Evolutionary conservation across 1,140 invertebrate genomes (phyloP).

Genomic region (Drosophila obscura): DNA sequence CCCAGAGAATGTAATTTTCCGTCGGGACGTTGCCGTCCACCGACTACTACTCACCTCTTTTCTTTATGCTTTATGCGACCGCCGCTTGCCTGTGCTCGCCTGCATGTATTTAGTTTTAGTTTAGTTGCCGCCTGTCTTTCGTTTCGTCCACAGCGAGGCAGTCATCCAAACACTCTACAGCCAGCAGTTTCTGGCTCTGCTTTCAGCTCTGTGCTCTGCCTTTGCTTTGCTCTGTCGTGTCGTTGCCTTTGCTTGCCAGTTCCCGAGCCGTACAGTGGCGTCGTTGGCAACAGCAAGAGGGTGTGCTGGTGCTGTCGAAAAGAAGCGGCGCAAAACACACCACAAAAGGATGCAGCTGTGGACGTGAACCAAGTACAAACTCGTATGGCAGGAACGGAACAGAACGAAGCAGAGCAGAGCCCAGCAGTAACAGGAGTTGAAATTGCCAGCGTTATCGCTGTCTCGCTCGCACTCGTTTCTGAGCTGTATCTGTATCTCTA

Average conservation of each 20-base stretch:
- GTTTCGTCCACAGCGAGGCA: slow-evolving; percentile 73
- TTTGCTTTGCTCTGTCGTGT: slow-evolving; percentile 5
- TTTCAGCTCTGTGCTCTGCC: slow-evolving; percentile 28
- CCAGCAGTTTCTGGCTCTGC: slow-evolving; percentile 52
- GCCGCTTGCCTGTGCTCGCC: slow-evolving; percentile 17
- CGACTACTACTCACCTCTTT: slow-evolving; percentile 14
- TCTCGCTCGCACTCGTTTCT: slow-evolving; percentile 26
- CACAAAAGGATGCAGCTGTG: slow-evolving; percentile 51
- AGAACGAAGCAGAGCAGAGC: not conserved
- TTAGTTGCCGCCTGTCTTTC: slow-evolving; percentile 79
- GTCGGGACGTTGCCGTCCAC: slow-evolving; percentile 11
- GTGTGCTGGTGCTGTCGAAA: slow-evolving; percentile 17
- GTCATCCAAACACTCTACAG: slow-evolving; percentile 75
- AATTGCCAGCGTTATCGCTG: slow-evolving; percentile 6
- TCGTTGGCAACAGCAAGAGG: slow-evolving; percentile 23
- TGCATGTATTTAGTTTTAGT: slow-evolving; percentile 39
- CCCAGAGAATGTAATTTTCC: slow-evolving; percentile 23
- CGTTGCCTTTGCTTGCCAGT: slow-evolving; percentile 31
- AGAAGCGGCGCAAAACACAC: slow-evolving; percentile 24
- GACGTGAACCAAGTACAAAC: slow-evolving; percentile 21
- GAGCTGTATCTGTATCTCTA: slow-evolving; percentile 45
- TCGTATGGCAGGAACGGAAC: slow-evolving; percentile 24
- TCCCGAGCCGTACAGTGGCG: slow-evolving; percentile 53
- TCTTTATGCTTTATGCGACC: slow-evolving; percentile 25
- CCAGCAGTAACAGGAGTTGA: slow-evolving; percentile 22